Conservation (phyloP, 2,113 vertebrate species). For the Dicerorhinus sumatrensis region DNA sequence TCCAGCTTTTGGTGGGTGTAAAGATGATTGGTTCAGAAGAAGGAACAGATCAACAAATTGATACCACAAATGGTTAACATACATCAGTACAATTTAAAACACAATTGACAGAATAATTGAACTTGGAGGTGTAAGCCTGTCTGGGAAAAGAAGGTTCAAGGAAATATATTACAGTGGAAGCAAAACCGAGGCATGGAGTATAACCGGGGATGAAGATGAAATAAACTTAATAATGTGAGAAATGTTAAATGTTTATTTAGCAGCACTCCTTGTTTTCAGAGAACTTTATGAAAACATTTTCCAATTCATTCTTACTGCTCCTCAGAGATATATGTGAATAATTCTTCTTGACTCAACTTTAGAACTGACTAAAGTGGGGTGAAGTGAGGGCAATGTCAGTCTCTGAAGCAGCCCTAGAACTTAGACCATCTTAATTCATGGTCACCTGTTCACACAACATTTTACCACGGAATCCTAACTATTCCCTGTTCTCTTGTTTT, state of each 20-base stretch:
- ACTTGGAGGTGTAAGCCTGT: slow-evolving; percentile 73
- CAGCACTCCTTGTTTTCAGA: not conserved
- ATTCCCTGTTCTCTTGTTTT: not conserved
- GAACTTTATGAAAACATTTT: slow-evolving; percentile 36
- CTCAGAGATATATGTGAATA: not conserved
- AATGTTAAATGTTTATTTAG: slow-evolving; percentile 51
- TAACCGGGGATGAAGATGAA: slow-evolving; percentile 40
- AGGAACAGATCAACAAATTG: slow-evolving; percentile 70
- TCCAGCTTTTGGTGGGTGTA: slow-evolving; percentile 67
- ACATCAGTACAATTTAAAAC: slow-evolving; percentile 73
- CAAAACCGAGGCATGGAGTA: slow-evolving; percentile 38
- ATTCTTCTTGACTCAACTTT: not conserved
- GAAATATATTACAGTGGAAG: slow-evolving; percentile 54
- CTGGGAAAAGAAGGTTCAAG: slow-evolving; percentile 64
- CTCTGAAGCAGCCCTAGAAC: slow-evolving; percentile 3
- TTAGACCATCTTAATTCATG: not conserved
- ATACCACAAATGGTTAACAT: slow-evolving; percentile 73
- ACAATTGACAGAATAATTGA: slow-evolving; percentile 79
- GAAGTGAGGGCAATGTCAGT: not conserved
- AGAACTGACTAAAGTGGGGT: not conserved
- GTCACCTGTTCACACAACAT: not conserved
- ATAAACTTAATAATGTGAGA: slow-evolving; percentile 14
- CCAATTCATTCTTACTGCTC: not conserved
- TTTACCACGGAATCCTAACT: not conserved
- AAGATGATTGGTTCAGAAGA: slow-evolving; percentile 64